A percentile compares a stretch with the other conserved stretches of the same genome.
These are phyloP conservation scores for Dysidea cf. avara DNA, from an alignment of 37 sponge, comb jelly and placozoan genomes.

Conservation along the genomic window DNA sequence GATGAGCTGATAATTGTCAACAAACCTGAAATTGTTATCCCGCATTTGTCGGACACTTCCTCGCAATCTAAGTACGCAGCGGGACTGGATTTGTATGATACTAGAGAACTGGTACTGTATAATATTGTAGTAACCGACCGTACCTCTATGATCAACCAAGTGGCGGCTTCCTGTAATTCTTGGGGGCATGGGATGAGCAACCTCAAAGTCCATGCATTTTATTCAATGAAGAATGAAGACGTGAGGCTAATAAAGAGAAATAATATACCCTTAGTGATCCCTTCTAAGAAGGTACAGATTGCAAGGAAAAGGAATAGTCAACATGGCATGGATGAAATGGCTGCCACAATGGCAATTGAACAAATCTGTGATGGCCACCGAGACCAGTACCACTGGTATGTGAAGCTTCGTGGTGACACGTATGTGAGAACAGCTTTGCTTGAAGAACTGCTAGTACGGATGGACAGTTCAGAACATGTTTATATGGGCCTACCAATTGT, in stretches of 20 bases:
- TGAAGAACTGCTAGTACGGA: constrained; percentile 14
- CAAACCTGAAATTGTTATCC: not conserved
- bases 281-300: no score
- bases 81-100: not conserved
- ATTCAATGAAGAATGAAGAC: not conserved
- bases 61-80: not conserved
- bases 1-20: constrained; percentile 16
- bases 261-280: no score
- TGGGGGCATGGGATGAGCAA: not conserved
- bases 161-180: constrained; percentile 20
- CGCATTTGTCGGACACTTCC: not conserved
- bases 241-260: no score
- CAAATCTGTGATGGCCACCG: constrained; percentile 19
- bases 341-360: constrained; percentile 6
- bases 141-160: not conserved
- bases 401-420: constrained; percentile 7
- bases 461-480: constrained; percentile 40
- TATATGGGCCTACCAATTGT: constrained; percentile 14
- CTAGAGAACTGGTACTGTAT: constrained; percentile 13
- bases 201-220: constrained; percentile 8
- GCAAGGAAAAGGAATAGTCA: not conserved
- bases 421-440: constrained; percentile 8
- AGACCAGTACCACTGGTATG: constrained; percentile 36
- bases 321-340: constrained; percentile 16
- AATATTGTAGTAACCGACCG: constrained; percentile 5